phyloP scores from a whole-genome alignment of 2,113 vertebrate species.

The Mobula birostris region DNA sequence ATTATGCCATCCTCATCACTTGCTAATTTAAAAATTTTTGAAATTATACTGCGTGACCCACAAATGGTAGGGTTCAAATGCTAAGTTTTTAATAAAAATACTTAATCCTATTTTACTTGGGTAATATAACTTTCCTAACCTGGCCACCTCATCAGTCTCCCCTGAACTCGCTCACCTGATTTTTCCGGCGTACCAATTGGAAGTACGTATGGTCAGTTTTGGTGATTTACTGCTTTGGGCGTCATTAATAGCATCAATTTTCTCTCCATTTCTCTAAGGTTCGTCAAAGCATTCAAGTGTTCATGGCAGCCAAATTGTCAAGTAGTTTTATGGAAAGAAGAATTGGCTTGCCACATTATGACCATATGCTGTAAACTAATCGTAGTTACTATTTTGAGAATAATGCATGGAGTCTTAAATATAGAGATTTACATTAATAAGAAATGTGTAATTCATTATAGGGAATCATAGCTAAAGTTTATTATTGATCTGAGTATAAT shows the following conservation, averaged over 20 bases:
- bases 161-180: background rate
- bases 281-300: background rate
- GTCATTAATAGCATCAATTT: background rate
- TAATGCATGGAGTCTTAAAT: background rate
- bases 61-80: background rate
- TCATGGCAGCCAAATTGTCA: background rate
- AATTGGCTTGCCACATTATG: background rate
- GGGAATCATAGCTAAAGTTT: background rate
- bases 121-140: background rate
- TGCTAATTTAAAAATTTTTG: background rate
- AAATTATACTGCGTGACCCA: background rate
- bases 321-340: background rate
- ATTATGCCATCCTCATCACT: background rate
- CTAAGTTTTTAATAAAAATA: background rate
- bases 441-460: background rate
- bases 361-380: background rate
- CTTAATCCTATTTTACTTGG: background rate
- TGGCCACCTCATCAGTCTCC: background rate
- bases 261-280: background rate
- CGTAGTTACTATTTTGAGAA: background rate
- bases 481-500: background rate
- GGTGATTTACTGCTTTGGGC: background rate
- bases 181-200: background rate
- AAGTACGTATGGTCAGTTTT: background rate
- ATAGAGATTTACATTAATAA: background rate